Evolutionary conservation across 2,888 invertebrate species (phyloP), one percentile per base, ranked within the genome.

Genomic region (Agriopis aurantiaria): DNA sequence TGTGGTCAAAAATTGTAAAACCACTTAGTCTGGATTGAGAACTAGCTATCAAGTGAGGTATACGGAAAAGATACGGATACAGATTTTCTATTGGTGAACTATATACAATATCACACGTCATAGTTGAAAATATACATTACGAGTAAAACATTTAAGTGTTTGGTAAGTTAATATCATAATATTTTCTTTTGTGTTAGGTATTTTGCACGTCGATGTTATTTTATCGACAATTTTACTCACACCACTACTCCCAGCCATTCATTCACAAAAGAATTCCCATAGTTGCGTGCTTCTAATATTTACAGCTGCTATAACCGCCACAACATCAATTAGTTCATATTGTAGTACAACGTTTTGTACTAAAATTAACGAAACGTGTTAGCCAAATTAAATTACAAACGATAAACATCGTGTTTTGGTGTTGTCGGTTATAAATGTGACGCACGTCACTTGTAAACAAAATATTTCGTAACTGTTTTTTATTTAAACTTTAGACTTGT

Each of bases 301-400:
- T 82, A 84, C 83, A 79, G 79, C 79, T 80, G 85, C 84, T 80
- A 83, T 84, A 85, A 85, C 83, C 86, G 83, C 82, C 83, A 74
- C 79, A 80, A 85, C 88, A 82, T 80, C 88, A 89, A 90, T 91
- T 89, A 89, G 84, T 77, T 79, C 80, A 82, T 82, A 88, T 88
- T 85, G 84, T 80, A 76, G 80, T 65, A 65, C 56, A 77, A 76
- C 74, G 72, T 75, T 76, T 77, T 72, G 68, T 77, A 79, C 80
- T 80, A 80, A 82, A 82, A 82, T 78, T 80, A 78, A 77, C 77
- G 73, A 74, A 78, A 75, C 80, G 83, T 85, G 84, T 85, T 82
- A 82, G 75, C 80, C 79, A 81, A 88, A 89, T 88, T 87, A 85
- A 90, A 88, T 88, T 86, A 83, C 78, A 77, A 73, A 76, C n/a